phyloP scores from a whole-genome alignment of 2,797 vertebrate species.

The Esox lucius region DNA sequence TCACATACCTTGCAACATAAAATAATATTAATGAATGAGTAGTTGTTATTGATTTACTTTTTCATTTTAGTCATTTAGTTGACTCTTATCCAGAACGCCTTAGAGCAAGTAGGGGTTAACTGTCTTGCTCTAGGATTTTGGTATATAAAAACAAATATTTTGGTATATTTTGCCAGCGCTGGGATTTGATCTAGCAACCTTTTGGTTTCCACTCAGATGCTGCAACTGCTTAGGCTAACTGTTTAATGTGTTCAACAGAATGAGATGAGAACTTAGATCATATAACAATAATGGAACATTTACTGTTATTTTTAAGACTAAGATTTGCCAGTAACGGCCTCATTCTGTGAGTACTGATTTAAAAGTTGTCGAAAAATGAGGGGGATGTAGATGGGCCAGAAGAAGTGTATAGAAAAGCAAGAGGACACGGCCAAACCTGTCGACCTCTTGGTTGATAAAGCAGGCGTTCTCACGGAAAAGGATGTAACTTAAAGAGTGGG shows the following conservation, averaged over 20 bases:
- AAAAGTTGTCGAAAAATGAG: neutral
- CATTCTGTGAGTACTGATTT: neutral
- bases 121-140: no score
- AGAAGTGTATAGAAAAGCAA: conserved; percentile 20
- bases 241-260: neutral
- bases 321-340: neutral
- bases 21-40: no score
- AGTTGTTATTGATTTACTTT: no score
- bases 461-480: conserved; percentile 65
- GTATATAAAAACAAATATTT: no score
- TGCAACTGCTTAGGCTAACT: no score
- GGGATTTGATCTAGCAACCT: no score
- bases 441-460: conserved; percentile 59
- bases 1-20: no score
- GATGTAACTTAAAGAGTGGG: conserved; percentile 61
- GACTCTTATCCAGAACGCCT: no score
- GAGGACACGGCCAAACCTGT: conserved; percentile 43
- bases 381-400: neutral
- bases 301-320: neutral
- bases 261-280: neutral
- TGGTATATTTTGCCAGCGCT: no score
- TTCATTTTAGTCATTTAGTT: no score
- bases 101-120: no score
- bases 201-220: no score
- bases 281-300: neutral